phyloP scores from a whole-genome alignment of 2,888 invertebrate genomes.

The Acleris holmiana region DNA sequence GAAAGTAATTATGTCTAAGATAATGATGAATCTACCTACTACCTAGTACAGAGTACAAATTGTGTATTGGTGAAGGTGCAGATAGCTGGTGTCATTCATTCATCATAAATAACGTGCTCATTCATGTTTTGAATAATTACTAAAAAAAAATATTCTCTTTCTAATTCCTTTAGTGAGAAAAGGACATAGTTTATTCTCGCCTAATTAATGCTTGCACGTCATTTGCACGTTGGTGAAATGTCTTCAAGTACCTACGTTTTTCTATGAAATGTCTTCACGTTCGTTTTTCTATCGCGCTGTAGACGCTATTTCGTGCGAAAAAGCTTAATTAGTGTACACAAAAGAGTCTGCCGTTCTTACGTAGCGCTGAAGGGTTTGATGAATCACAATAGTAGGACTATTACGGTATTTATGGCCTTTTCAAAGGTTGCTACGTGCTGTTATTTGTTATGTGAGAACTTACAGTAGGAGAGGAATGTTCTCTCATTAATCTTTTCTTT shows the following conservation, averaged over 20 bases:
- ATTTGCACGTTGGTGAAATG: not conserved
- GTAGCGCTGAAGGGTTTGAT: not conserved
- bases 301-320: slow-evolving; percentile 5
- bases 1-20: too few relatives aligned
- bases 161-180: too few relatives aligned
- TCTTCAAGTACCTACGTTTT: not conserved
- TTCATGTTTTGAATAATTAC: too few relatives aligned
- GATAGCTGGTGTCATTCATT: too few relatives aligned
- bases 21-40: too few relatives aligned
- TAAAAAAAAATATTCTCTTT: too few relatives aligned
- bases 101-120: too few relatives aligned
- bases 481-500: not conserved
- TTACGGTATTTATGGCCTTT: not conserved
- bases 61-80: too few relatives aligned
- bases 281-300: not conserved
- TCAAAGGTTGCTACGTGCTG: not conserved
- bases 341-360: not conserved
- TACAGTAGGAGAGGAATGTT: not conserved
- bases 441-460: slow-evolving; percentile 4
- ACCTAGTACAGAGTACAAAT: too few relatives aligned
- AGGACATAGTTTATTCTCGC: slow-evolving; percentile 9
- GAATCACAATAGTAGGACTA: not conserved
- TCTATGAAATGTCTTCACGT: not conserved
- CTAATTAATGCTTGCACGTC: slow-evolving; percentile 1
- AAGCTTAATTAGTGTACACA: not conserved